Evolutionary conservation across 2,113 vertebrate species (phyloP), one percentile per base, ranked within the genome.

Genomic region (Vulpes lagopus): DNA sequence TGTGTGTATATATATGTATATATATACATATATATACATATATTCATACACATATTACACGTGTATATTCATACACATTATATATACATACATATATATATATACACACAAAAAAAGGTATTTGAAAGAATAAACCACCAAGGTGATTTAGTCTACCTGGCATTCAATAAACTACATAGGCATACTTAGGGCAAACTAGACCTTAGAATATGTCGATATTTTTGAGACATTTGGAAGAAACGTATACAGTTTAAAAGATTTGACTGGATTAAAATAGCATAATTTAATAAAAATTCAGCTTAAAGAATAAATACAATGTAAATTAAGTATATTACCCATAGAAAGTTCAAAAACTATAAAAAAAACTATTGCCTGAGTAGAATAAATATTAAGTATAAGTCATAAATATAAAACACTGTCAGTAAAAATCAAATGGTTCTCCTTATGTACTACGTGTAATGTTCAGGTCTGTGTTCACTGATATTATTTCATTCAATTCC

Each of bases 221-320:
- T 71, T 84, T 30, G 35, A 89, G 62, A 71, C 22, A 57, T 71
- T 97, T 94, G 8, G 64, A 57, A 94, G 91, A 94, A 43, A 64
- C 57, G 9, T n/a, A 67, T 89, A 16, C 12, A 86, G 59, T 57
- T 76, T 91, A 35, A 27, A 89, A 93, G 27, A 23, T 69, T 62
- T 80, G 74, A 16, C 59, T 94, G 9, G 85, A 81, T 71, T 80
- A 89, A 91, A 81, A 64, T 88, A 57, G 2, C 22, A 27, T 22
- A 76, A 53, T 38, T 80, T 74, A 74, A 35, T 82, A 12, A 89
- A 92, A 95, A 80, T 57, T 84, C 17, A 88, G 0, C 16, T 80
- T 92, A 87, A 87, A 62, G 43, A 59, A 71, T 59, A 78, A 80
- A 64, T 71, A 60, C n/a, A 76, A 43, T 35, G 20, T 53, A 92